phyloP scores from a whole-genome alignment of 2,797 vertebrate species.

The Sebastes alutus region DNA sequence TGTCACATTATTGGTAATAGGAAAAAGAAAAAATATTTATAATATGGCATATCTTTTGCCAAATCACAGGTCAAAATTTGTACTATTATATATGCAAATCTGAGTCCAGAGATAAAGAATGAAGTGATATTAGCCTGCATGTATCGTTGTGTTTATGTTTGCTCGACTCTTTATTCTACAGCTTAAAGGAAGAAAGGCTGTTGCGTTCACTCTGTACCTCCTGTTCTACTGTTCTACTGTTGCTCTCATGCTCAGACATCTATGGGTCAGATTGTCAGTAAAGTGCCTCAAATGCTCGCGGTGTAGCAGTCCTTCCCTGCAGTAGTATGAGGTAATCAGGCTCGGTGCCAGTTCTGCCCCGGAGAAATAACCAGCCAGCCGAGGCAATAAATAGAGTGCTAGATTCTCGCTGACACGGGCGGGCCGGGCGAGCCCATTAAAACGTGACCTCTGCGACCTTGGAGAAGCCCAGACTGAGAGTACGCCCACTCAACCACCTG shows the following conservation, averaged over 20 bases:
- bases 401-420: slow-evolving; percentile 61
- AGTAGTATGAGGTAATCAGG: slow-evolving; percentile 48
- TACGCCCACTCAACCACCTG: slow-evolving; percentile 74
- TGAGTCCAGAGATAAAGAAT: neutral
- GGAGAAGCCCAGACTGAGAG: slow-evolving; percentile 36
- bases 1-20: neutral
- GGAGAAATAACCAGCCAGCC: slow-evolving; percentile 45
- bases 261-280: neutral
- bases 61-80: neutral
- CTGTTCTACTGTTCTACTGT: neutral
- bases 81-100: neutral
- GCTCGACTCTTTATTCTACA: neutral
- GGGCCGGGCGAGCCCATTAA: slow-evolving; percentile 63
- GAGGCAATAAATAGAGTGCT: slow-evolving; percentile 59
- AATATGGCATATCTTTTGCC: too few relatives aligned
- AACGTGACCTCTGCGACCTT: slow-evolving; percentile 68
- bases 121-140: neutral
- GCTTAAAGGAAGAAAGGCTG: neutral
- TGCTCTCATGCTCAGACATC: neutral
- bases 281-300: neutral
- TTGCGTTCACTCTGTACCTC: neutral
- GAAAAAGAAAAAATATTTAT: neutral
- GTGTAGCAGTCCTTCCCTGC: slow-evolving; percentile 24
- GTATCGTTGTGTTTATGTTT: too few relatives aligned
- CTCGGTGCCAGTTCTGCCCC: slow-evolving; percentile 56